Percentiles rank a stretch among this genome's conserved stretches.
These are phyloP conservation scores for Daktulosphaira vitifoliae DNA, from an alignment of 1,140 invertebrate genomes.

Conservation along the genomic window DNA sequence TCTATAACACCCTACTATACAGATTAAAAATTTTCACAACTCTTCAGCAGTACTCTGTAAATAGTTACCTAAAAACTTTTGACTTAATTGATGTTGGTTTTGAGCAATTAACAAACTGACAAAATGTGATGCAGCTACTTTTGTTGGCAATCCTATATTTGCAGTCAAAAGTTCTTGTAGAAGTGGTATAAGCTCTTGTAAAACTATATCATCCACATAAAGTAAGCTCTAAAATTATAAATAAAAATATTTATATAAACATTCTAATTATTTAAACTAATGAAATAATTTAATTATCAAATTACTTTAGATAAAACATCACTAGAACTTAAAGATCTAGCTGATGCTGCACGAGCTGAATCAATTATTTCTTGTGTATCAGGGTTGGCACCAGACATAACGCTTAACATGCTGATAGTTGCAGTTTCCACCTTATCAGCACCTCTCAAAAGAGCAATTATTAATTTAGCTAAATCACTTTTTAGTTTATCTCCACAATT, in stretches of 20 bases:
- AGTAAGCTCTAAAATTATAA: slow-evolving; percentile 26
- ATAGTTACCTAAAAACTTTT: slow-evolving; percentile 13
- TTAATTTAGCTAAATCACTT: slow-evolving; percentile 67
- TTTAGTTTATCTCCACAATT: slow-evolving; percentile 66
- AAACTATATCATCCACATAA: slow-evolving; percentile 35
- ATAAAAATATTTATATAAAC: neutral
- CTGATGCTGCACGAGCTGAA: slow-evolving; percentile 29
- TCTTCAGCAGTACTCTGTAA: too few relatives aligned
- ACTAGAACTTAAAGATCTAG: slow-evolving; percentile 16
- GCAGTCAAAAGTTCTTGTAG: slow-evolving; percentile 73
- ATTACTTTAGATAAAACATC: slow-evolving; percentile 20
- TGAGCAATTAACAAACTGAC: slow-evolving; percentile 59
- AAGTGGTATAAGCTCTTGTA: slow-evolving; percentile 70
- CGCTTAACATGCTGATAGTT: slow-evolving; percentile 56
- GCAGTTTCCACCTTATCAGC: slow-evolving; percentile 67
- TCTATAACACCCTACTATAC: too few relatives aligned
- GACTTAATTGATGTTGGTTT: neutral
- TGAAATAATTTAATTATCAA: neutral
- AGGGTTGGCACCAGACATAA: slow-evolving; percentile 55
- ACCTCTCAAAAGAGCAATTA: slow-evolving; percentile 73
- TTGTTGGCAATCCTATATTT: slow-evolving; percentile 70
- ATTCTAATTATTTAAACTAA: neutral
- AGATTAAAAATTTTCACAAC: too few relatives aligned
- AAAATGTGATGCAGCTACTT: slow-evolving; percentile 77
- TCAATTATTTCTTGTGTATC: slow-evolving; percentile 65